phyloP scores from a whole-genome alignment of 1,140 invertebrate genomes.

The Plectrocnemia conspersa region DNA sequence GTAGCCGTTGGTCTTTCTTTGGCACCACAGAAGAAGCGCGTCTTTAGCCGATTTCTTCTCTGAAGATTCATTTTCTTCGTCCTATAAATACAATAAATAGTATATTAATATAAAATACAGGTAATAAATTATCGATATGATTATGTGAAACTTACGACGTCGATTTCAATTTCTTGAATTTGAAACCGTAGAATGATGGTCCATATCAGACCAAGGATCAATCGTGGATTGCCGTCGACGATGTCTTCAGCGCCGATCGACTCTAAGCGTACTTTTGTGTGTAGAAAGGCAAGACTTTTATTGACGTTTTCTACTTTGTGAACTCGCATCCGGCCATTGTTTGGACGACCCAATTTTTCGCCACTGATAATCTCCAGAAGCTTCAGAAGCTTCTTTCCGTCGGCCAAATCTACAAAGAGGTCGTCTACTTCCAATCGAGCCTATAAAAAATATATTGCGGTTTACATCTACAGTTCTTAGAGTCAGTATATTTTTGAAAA shows the following conservation, averaged over 20 bases:
- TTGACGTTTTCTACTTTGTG: conserved; percentile 99
- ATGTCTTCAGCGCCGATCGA: conserved; percentile 99
- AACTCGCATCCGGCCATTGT: conserved; percentile 94
- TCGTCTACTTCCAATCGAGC: conserved; percentile 95
- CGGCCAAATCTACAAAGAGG: conserved; percentile 91
- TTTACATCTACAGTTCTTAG: no score
- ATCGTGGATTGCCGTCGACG: conserved; percentile 91
- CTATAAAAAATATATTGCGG: conserved; percentile 54
- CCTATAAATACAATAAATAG: conserved; percentile 52
- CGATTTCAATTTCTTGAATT: conserved; percentile 98
- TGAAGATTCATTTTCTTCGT: conserved; percentile 95
- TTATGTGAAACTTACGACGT: conserved; percentile 67
- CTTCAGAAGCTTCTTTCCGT: conserved; percentile 93
- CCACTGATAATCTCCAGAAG: conserved; percentile 98
- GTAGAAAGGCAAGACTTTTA: conserved; percentile 94
- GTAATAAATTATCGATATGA: neutral
- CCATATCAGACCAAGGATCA: conserved; percentile 98
- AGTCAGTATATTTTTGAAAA: no score
- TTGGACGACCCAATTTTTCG: conserved; percentile 93
- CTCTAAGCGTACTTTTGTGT: conserved; percentile 94
- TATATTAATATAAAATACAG: neutral
- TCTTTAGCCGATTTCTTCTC: conserved; percentile 99
- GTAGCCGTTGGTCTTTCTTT: conserved; percentile 93
- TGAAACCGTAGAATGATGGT: conserved; percentile 96
- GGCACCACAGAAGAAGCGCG: conserved; percentile 96